Evolutionary conservation across 2,888 invertebrate genomes (phyloP).

Genomic region (Physocephala rufipes): DNA sequence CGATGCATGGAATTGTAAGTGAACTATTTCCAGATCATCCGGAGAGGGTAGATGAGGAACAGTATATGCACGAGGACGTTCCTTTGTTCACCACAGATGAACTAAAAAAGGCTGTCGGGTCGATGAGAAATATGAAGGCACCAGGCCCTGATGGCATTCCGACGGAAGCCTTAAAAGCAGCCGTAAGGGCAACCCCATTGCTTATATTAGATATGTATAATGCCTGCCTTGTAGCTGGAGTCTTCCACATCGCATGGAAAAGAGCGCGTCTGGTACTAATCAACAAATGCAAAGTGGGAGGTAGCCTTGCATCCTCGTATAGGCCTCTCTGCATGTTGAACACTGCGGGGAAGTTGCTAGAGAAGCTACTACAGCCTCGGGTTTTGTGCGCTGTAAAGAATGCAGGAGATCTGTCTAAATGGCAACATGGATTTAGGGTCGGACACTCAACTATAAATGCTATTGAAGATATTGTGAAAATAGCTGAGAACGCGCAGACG

Average conservation of each 20-base stretch:
- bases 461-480: not conserved
- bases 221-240: not conserved
- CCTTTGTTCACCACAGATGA: not conserved
- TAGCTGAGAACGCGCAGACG: not conserved
- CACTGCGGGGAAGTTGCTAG: constrained; percentile 6
- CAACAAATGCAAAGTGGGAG: too few species aligned
- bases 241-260: not conserved
- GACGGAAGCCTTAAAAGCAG: not conserved
- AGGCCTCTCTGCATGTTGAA: too few species aligned
- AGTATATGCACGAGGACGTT: not conserved
- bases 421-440: too few species aligned
- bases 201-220: too few species aligned
- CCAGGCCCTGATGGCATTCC: constrained; percentile 19
- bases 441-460: too few species aligned
- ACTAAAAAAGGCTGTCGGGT: not conserved
- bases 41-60: not conserved
- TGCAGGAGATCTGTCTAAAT: too few species aligned
- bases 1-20: too few species aligned
- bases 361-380: constrained; percentile 1
- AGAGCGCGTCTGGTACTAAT: too few species aligned
- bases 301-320: too few species aligned
- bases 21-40: not conserved
- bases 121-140: not conserved
- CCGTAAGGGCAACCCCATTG: not conserved
- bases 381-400: not conserved